These are phyloP conservation scores for Akabosia matsudoensis DNA, from an alignment of 1,140 invertebrate species.

Conservation along the genomic window DNA sequence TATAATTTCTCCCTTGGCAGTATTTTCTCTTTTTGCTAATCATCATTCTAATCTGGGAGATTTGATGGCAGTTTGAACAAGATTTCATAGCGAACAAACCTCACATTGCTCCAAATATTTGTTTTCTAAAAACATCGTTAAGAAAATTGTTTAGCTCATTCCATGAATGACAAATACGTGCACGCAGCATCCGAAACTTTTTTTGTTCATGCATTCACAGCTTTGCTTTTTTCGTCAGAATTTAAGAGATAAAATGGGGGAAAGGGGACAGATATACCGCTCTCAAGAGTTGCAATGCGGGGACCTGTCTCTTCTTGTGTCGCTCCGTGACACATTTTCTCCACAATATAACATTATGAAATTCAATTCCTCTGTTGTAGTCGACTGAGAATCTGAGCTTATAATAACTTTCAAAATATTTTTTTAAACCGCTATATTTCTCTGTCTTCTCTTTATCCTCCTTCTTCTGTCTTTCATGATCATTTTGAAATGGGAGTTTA, in stretches of 20 bases:
- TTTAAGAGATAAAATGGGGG: not conserved
- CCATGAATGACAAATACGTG: not conserved
- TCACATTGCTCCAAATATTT: too few relatives aligned
- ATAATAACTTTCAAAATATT: not conserved
- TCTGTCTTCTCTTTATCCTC: not conserved
- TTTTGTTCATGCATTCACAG: too few relatives aligned
- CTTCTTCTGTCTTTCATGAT: not conserved
- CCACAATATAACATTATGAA: not conserved
- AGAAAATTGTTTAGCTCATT: too few relatives aligned
- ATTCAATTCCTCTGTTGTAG: not conserved
- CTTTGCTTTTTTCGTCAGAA: not conserved
- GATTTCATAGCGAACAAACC: too few relatives aligned
- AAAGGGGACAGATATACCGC: not conserved
- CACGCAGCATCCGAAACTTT: not conserved
- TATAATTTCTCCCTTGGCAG: too few relatives aligned
- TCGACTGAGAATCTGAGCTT: not conserved
- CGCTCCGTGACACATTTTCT: slow-evolving; percentile 8
- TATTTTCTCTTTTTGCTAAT: too few relatives aligned
- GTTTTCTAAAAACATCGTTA: too few relatives aligned
- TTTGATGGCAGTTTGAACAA: not conserved
- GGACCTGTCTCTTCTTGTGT: not conserved
- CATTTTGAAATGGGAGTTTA: not conserved
- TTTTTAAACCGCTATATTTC: not conserved
- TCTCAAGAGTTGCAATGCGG: not conserved
- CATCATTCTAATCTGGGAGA: not conserved